A percentile compares a stretch with the other conserved stretches of the same genome.
Conservation (phyloP, 2,113 vertebrate species). For the Tachysurus fulvidraco region DNA sequence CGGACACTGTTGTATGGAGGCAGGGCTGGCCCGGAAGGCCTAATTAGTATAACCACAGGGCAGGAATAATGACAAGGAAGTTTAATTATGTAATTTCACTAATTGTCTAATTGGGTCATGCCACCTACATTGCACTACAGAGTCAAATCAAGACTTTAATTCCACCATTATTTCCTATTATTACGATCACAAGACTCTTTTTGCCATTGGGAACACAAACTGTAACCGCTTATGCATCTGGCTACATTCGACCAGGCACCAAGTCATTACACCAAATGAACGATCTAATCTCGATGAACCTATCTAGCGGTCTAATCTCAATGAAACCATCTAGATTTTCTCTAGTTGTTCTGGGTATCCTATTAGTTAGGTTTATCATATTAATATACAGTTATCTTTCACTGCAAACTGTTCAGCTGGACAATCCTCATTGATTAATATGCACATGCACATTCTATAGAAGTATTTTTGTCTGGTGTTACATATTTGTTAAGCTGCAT, state of each 20-base stretch:
- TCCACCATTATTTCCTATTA: slow-evolving; percentile 7
- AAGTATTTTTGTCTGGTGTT: not conserved
- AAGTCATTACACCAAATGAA: not conserved
- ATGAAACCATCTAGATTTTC: no score
- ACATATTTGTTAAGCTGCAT: not conserved
- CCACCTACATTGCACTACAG: slow-evolving; percentile 29
- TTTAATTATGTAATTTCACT: slow-evolving; percentile 44
- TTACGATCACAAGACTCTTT: slow-evolving; percentile 25
- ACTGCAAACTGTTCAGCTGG: not conserved
- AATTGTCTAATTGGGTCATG: slow-evolving; percentile 35
- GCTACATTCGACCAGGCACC: not conserved
- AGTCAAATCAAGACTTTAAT: slow-evolving; percentile 29
- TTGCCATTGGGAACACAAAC: slow-evolving; percentile 18
- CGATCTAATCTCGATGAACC: not conserved
- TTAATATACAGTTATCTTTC: not conserved
- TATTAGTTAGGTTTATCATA: not conserved
- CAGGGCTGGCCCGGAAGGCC: not conserved
- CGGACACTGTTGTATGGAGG: slow-evolving; percentile 16
- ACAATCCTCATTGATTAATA: not conserved
- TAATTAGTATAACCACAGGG: slow-evolving; percentile 36
- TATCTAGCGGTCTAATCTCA: not conserved
- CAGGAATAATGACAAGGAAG: slow-evolving; percentile 21
- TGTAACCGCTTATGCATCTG: not conserved
- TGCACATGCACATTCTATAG: not conserved
- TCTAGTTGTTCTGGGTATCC: not conserved